phyloP scores from a whole-genome alignment of 2,797 vertebrate species.

The Diplodus puntazzo region DNA sequence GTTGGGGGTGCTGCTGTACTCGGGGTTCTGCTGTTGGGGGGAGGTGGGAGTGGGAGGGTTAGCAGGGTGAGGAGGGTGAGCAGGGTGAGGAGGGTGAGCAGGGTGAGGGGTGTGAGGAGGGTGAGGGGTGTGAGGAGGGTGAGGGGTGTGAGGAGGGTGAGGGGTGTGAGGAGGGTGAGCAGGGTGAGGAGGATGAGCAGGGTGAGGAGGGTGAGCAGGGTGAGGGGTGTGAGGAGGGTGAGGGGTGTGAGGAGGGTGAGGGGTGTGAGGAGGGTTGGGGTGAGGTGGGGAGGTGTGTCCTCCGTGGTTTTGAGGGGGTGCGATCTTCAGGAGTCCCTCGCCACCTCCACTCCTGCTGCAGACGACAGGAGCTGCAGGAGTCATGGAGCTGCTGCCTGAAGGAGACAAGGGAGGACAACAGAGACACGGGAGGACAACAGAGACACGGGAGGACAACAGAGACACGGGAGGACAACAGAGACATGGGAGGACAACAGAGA shows the following conservation, averaged over 20 bases:
- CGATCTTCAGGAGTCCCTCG: constrained; percentile 77
- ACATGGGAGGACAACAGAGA: not conserved
- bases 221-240: too few relatives aligned
- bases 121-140: constrained; percentile 46
- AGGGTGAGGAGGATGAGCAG: constrained; percentile 26
- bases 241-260: constrained; percentile 4
- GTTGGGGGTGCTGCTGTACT: constrained; percentile 75
- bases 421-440: too few relatives aligned
- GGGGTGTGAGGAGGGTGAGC: too few relatives aligned
- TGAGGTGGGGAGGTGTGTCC: constrained; percentile 74
- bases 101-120: constrained; percentile 48
- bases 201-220: too few relatives aligned
- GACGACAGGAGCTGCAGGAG: constrained; percentile 31
- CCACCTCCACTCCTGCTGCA: constrained; percentile 1
- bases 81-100: too few relatives aligned
- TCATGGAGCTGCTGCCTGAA: constrained; percentile 73
- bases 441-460: too few relatives aligned
- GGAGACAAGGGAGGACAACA: not conserved
- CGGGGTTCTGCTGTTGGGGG: constrained; percentile 66
- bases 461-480: not conserved
- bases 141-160: constrained; percentile 52
- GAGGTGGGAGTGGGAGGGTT: constrained; percentile 42
- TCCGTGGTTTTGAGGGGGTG: constrained; percentile 66
- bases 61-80: constrained; percentile 2
- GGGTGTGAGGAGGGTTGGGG: constrained; percentile 48